Evolutionary conservation across 2,113 vertebrate genomes (phyloP), one percentile per base, ranked within the genome.

Genomic region (Cololabis saira): DNA sequence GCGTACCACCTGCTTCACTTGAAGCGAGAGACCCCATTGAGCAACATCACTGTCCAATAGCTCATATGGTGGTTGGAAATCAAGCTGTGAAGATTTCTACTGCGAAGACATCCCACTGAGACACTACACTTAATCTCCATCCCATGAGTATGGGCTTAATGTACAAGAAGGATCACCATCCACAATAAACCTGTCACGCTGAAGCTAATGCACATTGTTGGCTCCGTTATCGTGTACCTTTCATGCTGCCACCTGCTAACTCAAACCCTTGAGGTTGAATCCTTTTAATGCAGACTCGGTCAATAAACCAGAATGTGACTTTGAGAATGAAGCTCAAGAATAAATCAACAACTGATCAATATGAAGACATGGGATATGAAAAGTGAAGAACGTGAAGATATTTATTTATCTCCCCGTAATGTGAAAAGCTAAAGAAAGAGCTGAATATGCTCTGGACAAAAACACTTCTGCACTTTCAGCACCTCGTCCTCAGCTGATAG

Each of bases 101-200:
- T 60, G 53, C 67, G 43, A 53, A 5, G 58, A 56, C 60, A 30
- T 67, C 88, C 82, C n/a, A 18, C 62, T 8, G 76, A 82, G 65
- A 51, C 45, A 19, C 40, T 9, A 12, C 65, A 54, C 59, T 57
- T 22, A 10, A 54, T 30, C 70, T 50, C n/a, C 11, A 3, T 62
- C 84, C 60, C 67, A 2, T 2, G 59, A 64, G 74, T 5, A 8
- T 1, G 5, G 18, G 53, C 64, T 55, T 40, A 54, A 45, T 59
- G 76, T 47, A 61, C 56, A 60, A 45, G 61, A 75, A 69, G 80
- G 55, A 66, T 74, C 74, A 61, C 40, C 14, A 3, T 62, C 40
- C n/a, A 64, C 53, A 76, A 76, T 77, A 80, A 83, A 82, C 13
- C 83, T 44, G 71, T 67, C 80, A 63, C 0, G 22, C 42, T 17